Evolutionary conservation across 2,888 invertebrate genomes (phyloP), one percentile per base, ranked within the genome.

Genomic region (Theodoxus fluviatilis): DNA sequence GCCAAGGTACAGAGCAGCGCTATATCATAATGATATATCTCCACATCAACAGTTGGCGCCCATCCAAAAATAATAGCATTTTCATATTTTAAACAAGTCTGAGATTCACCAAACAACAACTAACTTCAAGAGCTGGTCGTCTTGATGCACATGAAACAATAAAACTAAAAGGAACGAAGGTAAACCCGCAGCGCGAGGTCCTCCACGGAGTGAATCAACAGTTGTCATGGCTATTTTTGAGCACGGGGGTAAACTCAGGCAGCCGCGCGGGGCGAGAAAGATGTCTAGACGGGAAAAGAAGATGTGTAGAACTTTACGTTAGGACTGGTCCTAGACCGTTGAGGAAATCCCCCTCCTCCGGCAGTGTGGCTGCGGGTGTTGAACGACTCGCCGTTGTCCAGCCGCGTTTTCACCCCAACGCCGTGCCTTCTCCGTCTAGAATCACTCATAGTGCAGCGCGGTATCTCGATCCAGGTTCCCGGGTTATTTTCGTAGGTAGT

Each of bases 401-500:
- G 72, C 71, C 81, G 77, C 70, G 76, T 74, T 76, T 78, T 79
- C 35, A 68, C 71, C 40, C 80, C 74, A 22, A 78, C 74, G 33
- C 75, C 64, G 68, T 80, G 75, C 68, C 82, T 73, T 71, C 80
- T 83, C 66, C 81, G 77, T 69, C 81, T 78, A 67, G 77, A 73
- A 73, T 83, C 83, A 72, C 82, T 82, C 83, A 83, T 83, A 52
- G 69, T 77, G 74, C 57, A 67, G 49, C 15, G 33, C 25, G 38
- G 35, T 38, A 52, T 31, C 33, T 37, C 52, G 38, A 63, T 31
- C 9, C 65, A 70, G 64, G 70, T 67, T 55, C 68, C 49, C 65
- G 37, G 49, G 63, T 69, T 55, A 64, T 67, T 68, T 66, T 55
- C 49, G 71, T 59, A 67, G 73, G 67, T 73, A 73, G 67, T 57